phyloP scores from a whole-genome alignment of 2,797 vertebrate species.

The Lycodopsis pacificus region DNA sequence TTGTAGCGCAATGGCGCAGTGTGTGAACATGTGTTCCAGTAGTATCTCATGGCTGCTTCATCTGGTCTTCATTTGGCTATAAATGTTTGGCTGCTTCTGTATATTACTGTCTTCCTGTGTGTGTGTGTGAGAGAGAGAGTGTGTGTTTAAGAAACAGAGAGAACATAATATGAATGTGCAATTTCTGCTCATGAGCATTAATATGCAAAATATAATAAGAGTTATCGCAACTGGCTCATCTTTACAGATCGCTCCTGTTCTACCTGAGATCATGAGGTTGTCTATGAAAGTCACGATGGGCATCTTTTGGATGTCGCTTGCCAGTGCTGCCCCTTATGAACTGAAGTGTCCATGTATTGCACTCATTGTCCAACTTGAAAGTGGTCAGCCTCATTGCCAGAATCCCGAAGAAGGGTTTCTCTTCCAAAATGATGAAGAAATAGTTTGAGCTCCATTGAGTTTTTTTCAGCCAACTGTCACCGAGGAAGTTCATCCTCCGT shows the following conservation, averaged over 20 bases:
- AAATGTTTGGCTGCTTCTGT: constrained; percentile 77
- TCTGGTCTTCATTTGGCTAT: constrained; percentile 80
- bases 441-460: too few species aligned
- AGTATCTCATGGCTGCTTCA: constrained; percentile 71
- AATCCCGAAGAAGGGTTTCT: not conserved
- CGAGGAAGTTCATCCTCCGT: not conserved
- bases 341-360: not conserved
- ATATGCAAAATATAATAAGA: not conserved
- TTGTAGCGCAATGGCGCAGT: not conserved
- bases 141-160: constrained; percentile 16
- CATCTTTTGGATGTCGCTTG: too few species aligned
- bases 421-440: too few species aligned
- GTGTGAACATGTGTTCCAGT: constrained; percentile 70
- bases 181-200: not conserved
- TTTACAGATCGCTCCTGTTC: not conserved
- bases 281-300: too few species aligned
- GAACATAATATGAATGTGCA: constrained; percentile 1
- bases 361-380: too few species aligned
- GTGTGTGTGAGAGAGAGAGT: not conserved
- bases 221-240: not conserved
- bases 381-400: not conserved
- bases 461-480: not conserved
- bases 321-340: not conserved
- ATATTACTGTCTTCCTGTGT: constrained; percentile 39
- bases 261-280: not conserved